Evolutionary conservation across 2,797 vertebrate species (phyloP).

Genomic region (Rallus crepitans): DNA sequence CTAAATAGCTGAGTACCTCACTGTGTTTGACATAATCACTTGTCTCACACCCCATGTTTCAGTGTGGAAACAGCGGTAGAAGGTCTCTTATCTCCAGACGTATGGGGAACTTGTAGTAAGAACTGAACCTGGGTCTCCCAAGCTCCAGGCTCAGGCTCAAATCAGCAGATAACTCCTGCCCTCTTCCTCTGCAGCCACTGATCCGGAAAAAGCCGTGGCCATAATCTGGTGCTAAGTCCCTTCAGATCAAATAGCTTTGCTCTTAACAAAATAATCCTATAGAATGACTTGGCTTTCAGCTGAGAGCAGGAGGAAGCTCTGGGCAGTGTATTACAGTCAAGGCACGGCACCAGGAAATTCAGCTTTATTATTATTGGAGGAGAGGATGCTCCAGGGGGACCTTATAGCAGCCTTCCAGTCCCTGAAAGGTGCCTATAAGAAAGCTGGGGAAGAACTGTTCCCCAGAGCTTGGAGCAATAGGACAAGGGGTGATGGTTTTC

Average conservation of each 20-base stretch:
- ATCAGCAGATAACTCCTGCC: background rate
- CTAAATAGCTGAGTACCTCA: background rate
- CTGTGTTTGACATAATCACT: background rate
- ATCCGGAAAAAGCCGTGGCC: background rate
- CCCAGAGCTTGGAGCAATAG: no score
- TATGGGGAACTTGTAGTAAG: background rate
- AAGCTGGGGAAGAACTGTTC: no score
- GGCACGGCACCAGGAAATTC: constrained; percentile 53
- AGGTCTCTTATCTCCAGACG: background rate
- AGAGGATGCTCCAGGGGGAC: no score
- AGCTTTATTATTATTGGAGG: background rate
- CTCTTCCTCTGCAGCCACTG: background rate
- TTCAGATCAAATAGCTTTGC: constrained; percentile 32
- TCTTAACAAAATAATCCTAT: constrained; percentile 42
- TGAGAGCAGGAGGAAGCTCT: constrained; percentile 51
- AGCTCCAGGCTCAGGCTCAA: background rate
- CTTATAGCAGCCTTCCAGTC: no score
- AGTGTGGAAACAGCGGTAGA: background rate
- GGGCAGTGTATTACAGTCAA: constrained; percentile 29
- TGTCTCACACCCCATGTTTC: background rate
- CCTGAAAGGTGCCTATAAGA: no score
- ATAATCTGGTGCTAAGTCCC: constrained; percentile 25
- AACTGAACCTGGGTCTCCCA: background rate
- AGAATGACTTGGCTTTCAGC: background rate
- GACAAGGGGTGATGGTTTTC: no score